Evolutionary conservation across 2,888 invertebrate species (phyloP).

Genomic region (Hoplodrina ambigua): DNA sequence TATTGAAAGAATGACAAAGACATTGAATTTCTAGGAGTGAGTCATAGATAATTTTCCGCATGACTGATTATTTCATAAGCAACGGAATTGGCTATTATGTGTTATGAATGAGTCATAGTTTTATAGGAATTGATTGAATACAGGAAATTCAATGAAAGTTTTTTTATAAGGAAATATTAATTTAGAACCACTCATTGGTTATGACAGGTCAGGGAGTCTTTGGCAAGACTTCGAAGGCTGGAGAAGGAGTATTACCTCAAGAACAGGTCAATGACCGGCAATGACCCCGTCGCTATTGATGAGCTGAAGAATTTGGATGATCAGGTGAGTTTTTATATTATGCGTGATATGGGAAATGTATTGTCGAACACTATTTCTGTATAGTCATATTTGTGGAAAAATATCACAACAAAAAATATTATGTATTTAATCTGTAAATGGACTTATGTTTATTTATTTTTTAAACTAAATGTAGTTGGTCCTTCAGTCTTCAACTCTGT

Average conservation of each 20-base stretch:
- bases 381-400: no score
- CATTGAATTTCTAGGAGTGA: neutral
- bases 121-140: constrained; percentile 17
- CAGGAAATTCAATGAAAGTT: neutral
- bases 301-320: constrained; percentile 94
- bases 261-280: constrained; percentile 94
- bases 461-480: no score
- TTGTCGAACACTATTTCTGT: no score
- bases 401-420: no score
- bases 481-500: no score
- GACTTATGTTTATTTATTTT: no score
- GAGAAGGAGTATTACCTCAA: constrained; percentile 97
- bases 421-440: no score
- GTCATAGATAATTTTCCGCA: constrained; percentile 42
- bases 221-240: constrained; percentile 95
- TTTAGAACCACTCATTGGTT: neutral
- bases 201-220: constrained; percentile 91
- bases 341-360: no score
- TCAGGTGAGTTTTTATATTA: constrained; percentile 81
- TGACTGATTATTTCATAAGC: constrained; percentile 10
- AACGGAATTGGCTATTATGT: constrained; percentile 23
- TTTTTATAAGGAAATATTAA: neutral
- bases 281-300: constrained; percentile 86
- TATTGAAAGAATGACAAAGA: constrained; percentile 17
- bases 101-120: constrained; percentile 31